Percentiles rank a stretch among this genome's conserved stretches.
Conservation (phyloP, 2,888 invertebrate genomes). For the Cyclophora punctaria region DNA sequence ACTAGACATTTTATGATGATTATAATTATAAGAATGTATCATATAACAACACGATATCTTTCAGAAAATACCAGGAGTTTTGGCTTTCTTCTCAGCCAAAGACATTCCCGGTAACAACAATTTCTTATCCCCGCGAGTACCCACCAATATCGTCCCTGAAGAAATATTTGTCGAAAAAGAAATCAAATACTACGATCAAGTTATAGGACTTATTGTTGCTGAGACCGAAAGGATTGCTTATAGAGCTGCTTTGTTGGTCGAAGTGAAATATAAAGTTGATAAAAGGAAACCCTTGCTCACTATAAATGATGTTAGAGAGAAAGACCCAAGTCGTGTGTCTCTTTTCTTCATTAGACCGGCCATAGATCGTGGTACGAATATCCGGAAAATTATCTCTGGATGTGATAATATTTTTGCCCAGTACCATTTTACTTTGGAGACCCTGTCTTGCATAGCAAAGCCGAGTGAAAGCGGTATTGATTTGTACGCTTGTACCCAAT, state of each 20-base stretch:
- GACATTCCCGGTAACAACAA: constrained; percentile 81
- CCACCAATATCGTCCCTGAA: constrained; percentile 36
- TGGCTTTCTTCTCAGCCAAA: constrained; percentile 77
- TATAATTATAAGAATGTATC: no score
- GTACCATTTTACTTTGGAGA: constrained; percentile 83
- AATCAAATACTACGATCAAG: constrained; percentile 79
- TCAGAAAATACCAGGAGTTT: constrained; percentile 79
- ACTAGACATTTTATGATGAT: no score
- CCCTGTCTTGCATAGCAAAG: constrained; percentile 71
- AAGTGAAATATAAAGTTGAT: constrained; percentile 68
- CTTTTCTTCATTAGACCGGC: constrained; percentile 37
- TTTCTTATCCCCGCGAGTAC: constrained; percentile 47
- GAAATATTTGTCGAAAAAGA: constrained; percentile 67
- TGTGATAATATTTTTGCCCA: constrained; percentile 72
- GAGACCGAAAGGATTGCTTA: constrained; percentile 71
- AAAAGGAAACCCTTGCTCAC: constrained; percentile 42
- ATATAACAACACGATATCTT: constrained; percentile 8
- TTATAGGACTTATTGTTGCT: constrained; percentile 81
- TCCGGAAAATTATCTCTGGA: constrained; percentile 73
- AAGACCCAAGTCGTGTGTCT: constrained; percentile 36
- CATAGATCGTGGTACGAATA: constrained; percentile 44
- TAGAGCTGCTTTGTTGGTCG: constrained; percentile 74
- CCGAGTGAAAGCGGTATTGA: constrained; percentile 81
- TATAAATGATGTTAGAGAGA: constrained; percentile 38
- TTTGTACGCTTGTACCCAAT: constrained; percentile 75